Evolutionary conservation across 2,113 vertebrate genomes (phyloP).

Genomic region (Microtus pennsylvanicus): DNA sequence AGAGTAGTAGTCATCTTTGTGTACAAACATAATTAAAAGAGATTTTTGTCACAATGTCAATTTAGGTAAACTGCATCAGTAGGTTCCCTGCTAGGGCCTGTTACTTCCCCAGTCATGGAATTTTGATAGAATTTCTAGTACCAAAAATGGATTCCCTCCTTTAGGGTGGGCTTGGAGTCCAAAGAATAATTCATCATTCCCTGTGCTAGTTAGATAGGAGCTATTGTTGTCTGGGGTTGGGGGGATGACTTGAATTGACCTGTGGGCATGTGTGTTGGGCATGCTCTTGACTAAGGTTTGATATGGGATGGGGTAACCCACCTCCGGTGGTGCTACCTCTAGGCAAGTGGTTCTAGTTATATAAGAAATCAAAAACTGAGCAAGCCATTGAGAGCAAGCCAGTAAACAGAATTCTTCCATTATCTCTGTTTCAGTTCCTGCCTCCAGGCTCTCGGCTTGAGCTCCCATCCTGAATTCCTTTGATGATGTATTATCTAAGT

Average conservation of each 20-base stretch:
- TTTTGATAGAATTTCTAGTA: neutral
- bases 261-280: neutral
- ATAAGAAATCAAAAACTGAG: neutral
- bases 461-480: neutral
- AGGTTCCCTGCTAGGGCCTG: neutral
- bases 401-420: neutral
- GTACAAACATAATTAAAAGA: neutral
- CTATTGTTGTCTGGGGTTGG: neutral
- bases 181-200: neutral
- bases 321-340: no score
- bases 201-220: neutral
- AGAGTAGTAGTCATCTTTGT: no score
- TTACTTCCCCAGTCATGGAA: neutral
- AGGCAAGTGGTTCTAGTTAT: neutral
- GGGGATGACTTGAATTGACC: no score
- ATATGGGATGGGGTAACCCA: neutral
- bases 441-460: neutral
- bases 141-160: neutral
- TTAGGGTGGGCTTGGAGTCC: neutral
- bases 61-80: neutral
- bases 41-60: neutral
- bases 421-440: neutral
- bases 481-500: neutral
- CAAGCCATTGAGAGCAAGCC: neutral
- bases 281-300: neutral